These are phyloP conservation scores for Thyatira batis DNA, from an alignment of 2,888 invertebrate genomes.

Conservation along the genomic window DNA sequence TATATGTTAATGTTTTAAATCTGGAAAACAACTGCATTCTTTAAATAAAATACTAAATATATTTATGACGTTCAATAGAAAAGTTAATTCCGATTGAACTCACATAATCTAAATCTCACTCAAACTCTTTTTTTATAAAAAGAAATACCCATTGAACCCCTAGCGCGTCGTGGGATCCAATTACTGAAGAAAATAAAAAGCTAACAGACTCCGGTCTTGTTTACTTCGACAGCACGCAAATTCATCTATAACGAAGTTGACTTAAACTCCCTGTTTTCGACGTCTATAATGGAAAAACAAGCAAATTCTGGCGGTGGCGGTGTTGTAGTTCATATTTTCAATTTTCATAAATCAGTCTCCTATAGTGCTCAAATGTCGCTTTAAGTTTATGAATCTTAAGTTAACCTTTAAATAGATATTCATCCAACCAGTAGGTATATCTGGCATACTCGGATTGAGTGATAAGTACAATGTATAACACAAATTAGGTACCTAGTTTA, in stretches of 20 bases:
- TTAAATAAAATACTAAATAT: too few species aligned
- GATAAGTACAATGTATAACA: too few species aligned
- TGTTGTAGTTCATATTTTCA: constrained; percentile 3
- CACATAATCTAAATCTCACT: not conserved
- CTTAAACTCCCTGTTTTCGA: constrained; percentile 37
- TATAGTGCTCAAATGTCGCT: not conserved
- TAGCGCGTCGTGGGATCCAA: constrained; percentile 51
- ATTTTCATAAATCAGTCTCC: not conserved
- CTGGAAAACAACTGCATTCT: too few species aligned
- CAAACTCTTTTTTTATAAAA: constrained; percentile 2
- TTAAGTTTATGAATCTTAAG: not conserved
- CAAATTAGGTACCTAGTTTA: too few species aligned
- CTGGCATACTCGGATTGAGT: too few species aligned
- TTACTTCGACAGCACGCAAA: constrained; percentile 51
- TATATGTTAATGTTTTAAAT: too few species aligned
- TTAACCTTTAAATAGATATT: too few species aligned
- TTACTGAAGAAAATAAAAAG: constrained; percentile 64
- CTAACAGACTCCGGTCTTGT: constrained; percentile 53
- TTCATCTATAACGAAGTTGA: constrained; percentile 55
- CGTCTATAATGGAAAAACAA: constrained; percentile 31
- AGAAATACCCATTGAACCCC: constrained; percentile 19
- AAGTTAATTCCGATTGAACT: not conserved
- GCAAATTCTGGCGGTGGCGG: constrained; percentile 5
- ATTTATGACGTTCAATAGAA: not conserved
- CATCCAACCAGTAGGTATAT: too few species aligned